These are phyloP conservation scores for Oncorhynchus mykiss DNA, from an alignment of 2,113 vertebrate species.

Conservation along the genomic window DNA sequence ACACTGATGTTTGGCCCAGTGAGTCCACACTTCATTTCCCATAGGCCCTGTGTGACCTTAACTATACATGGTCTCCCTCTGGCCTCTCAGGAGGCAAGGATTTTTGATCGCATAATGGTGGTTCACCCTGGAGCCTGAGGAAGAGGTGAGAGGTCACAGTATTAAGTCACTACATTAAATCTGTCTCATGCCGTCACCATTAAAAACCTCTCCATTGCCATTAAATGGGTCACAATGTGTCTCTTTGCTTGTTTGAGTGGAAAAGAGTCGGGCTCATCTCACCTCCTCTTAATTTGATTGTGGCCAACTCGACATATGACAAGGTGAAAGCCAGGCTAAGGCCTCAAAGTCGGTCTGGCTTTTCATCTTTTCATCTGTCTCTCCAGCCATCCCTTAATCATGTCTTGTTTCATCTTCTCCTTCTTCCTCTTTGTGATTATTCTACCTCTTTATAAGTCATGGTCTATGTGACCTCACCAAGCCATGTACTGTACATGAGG, in stretches of 20 bases:
- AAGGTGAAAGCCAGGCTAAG: slow-evolving; percentile 30
- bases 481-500: too few relatives aligned
- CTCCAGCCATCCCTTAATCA: not conserved
- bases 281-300: slow-evolving; percentile 54
- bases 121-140: slow-evolving; percentile 35
- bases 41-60: slow-evolving; percentile 40
- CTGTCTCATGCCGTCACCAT: slow-evolving; percentile 50
- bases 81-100: slow-evolving; percentile 29
- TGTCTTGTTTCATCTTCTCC: not conserved
- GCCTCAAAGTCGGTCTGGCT: not conserved
- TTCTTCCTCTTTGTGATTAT: not conserved
- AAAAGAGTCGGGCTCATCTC: slow-evolving; percentile 43
- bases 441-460: too few relatives aligned
- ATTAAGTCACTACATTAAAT: slow-evolving; percentile 62
- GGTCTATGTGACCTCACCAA: too few relatives aligned
- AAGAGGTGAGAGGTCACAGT: slow-evolving; percentile 44
- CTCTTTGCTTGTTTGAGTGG: slow-evolving; percentile 41
- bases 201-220: slow-evolving; percentile 54
- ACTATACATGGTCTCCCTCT: slow-evolving; percentile 36
- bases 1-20: not conserved
- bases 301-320: slow-evolving; percentile 27
- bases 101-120: slow-evolving; percentile 51
- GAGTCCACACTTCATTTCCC: slow-evolving; percentile 10
- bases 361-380: not conserved
- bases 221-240: slow-evolving; percentile 53